phyloP scores from a whole-genome alignment of 2,113 vertebrate genomes.

The Chunga burmeisteri region DNA sequence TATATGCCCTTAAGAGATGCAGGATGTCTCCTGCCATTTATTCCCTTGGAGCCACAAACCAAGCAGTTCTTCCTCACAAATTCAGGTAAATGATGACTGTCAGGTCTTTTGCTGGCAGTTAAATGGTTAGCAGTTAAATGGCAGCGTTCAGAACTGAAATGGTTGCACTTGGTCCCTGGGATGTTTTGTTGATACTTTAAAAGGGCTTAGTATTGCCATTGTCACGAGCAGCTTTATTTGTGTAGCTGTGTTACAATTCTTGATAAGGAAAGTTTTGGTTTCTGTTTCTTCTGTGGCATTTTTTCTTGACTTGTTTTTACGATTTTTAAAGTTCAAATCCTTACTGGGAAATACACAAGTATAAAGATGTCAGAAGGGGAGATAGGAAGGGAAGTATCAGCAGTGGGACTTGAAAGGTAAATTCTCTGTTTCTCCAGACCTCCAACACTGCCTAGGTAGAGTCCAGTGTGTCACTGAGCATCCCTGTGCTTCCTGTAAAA shows the following conservation, averaged over 20 bases:
- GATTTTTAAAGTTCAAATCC: neutral
- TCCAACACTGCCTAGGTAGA: neutral
- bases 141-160: neutral
- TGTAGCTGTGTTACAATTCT: neutral
- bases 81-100: neutral
- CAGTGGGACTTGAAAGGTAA: neutral
- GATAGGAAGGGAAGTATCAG: neutral
- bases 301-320: neutral
- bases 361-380: neutral
- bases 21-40: neutral
- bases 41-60: neutral
- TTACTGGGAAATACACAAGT: neutral
- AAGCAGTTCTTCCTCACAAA: neutral
- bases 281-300: neutral
- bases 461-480: accelerated
- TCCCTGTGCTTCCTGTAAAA: neutral
- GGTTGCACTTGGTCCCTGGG: neutral
- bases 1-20: neutral
- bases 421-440: neutral
- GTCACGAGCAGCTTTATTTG: neutral
- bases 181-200: neutral
- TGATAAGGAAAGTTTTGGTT: neutral
- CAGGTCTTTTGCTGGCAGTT: neutral
- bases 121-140: neutral
- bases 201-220: neutral